These are phyloP conservation scores for Crypturellus tataupa DNA, from an alignment of 2,797 vertebrate genomes.

Conservation along the genomic window DNA sequence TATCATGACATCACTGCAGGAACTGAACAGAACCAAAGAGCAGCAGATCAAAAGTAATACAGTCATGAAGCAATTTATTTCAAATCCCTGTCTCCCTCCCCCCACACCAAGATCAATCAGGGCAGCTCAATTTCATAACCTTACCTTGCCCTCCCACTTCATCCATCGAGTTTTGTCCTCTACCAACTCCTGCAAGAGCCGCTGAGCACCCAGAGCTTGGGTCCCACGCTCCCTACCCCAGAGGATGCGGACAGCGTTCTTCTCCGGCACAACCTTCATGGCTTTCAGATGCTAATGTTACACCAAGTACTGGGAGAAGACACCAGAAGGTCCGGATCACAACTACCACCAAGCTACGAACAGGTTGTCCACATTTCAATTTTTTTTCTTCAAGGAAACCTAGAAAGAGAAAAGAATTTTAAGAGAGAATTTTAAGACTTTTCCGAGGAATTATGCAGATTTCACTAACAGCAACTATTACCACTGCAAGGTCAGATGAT, in stretches of 20 bases:
- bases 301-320: conserved; percentile 62
- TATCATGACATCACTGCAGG: conserved; percentile 32
- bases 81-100: conserved; percentile 6
- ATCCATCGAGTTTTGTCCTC: conserved; percentile 98
- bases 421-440: too few relatives aligned
- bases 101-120: neutral
- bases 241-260: conserved; percentile 96
- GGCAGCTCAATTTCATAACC: neutral
- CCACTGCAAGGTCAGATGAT: rapidly evolving
- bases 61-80: neutral
- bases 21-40: conserved; percentile 51
- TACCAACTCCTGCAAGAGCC: conserved; percentile 95
- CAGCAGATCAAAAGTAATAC: conserved; percentile 13
- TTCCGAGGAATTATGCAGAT: neutral
- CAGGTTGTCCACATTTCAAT: conserved; percentile 85
- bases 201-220: conserved; percentile 90
- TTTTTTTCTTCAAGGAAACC: conserved; percentile 83
- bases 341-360: conserved; percentile 78
- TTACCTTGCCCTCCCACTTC: conserved; percentile 99
- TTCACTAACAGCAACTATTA: neutral
- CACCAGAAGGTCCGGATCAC: conserved; percentile 75
- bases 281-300: conserved; percentile 70
- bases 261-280: conserved; percentile 90
- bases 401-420: conserved; percentile 46
- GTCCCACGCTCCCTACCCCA: conserved; percentile 93